Conservation (phyloP, 2,797 vertebrate species). For the Onychomys torridus region DNA sequence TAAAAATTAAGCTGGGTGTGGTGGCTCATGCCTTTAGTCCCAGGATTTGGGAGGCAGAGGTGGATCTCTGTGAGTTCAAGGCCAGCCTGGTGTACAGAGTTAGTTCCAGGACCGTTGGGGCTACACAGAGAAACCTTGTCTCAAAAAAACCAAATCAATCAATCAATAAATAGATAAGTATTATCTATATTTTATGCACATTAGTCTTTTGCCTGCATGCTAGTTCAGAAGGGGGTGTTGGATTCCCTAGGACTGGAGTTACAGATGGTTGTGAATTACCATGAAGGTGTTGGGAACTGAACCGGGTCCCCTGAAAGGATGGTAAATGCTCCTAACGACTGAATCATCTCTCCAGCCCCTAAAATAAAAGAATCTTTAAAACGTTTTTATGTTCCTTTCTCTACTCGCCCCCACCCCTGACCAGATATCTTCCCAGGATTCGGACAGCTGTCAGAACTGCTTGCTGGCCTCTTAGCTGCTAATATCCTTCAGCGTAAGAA, state of each 20-base stretch:
- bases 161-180: neutral
- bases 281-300: neutral
- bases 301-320: neutral
- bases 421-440: neutral
- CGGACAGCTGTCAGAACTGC: neutral
- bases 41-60: neutral
- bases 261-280: neutral
- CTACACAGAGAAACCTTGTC: neutral
- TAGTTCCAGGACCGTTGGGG: neutral
- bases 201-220: neutral
- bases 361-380: neutral
- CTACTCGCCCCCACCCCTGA: fast-evolving
- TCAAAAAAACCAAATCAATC: neutral
- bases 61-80: neutral
- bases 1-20: neutral
- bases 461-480: neutral
- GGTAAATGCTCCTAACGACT: neutral
- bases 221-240: neutral
- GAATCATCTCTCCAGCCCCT: neutral
- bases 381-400: neutral
- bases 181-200: neutral
- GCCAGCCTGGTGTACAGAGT: neutral
- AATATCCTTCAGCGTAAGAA: neutral
- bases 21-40: neutral
- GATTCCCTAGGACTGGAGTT: neutral